Evolutionary conservation across 2,113 vertebrate species (phyloP).

Genomic region (Anarrhichthys ocellatus): DNA sequence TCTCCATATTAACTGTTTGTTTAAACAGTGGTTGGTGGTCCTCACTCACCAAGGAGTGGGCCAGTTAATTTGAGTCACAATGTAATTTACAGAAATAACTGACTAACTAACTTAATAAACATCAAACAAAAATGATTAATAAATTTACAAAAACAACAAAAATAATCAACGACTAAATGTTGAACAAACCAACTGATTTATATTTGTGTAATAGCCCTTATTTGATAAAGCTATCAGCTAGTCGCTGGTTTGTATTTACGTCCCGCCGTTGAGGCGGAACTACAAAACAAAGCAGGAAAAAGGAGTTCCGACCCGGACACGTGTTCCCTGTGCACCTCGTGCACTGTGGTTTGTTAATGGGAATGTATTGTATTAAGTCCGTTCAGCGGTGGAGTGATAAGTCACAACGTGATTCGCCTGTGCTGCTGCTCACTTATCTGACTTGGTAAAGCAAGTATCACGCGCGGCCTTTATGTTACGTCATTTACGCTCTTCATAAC

Average conservation of each 20-base stretch:
- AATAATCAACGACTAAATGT: neutral
- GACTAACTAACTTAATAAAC: no score
- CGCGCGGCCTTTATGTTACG: rapidly evolving
- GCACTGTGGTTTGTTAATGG: neutral
- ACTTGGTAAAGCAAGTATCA: conserved; percentile 40
- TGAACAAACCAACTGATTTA: neutral
- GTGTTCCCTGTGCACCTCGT: neutral
- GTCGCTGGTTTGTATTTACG: neutral
- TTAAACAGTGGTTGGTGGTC: no score
- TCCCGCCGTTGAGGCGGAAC: conserved; percentile 35
- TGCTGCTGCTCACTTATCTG: neutral
- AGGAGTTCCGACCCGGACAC: conserved; percentile 34
- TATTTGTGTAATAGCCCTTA: neutral
- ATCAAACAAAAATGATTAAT: neutral
- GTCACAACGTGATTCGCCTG: neutral
- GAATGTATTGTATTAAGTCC: neutral
- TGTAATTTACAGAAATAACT: no score
- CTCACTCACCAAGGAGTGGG: no score
- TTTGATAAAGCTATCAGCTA: neutral
- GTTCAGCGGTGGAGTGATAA: neutral
- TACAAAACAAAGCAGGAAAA: neutral
- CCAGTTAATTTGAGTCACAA: no score
- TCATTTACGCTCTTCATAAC: neutral
- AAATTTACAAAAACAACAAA: neutral
- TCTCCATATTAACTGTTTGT: no score